Conservation (phyloP, 64 coral and sea anemone genomes). For the Anthopleura sola region DNA sequence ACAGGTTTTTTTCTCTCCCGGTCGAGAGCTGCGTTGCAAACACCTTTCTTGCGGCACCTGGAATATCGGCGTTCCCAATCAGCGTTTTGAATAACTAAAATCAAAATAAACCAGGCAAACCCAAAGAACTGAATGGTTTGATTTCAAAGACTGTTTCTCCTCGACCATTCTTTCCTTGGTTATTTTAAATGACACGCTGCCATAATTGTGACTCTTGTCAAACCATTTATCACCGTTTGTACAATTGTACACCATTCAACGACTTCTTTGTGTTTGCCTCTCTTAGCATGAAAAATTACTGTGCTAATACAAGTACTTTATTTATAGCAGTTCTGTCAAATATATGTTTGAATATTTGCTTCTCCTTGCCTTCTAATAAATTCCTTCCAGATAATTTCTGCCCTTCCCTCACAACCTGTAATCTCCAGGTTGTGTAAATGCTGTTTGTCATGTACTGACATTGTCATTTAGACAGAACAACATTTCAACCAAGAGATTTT, state of each 20-base stretch:
- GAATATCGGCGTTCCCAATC: constrained; percentile 30
- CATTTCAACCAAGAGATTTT: background rate
- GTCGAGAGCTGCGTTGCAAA: background rate
- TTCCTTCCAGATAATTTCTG: background rate
- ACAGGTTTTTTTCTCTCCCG: background rate
- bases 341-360: background rate
- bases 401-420: background rate
- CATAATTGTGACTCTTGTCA: background rate
- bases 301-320: background rate
- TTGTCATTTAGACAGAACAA: background rate
- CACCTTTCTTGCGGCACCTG: constrained; percentile 22
- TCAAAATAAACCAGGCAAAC: constrained; percentile 7
- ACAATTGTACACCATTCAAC: background rate
- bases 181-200: background rate
- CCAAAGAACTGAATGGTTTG: background rate
- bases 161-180: background rate
- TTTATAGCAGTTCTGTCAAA: background rate
- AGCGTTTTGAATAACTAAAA: constrained; percentile 29
- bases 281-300: background rate
- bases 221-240: background rate
- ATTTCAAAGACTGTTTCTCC: background rate
- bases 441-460: background rate
- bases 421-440: background rate
- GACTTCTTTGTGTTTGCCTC: constrained; percentile 5
- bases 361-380: background rate